Conservation (phyloP, 2,888 invertebrate species). For the Polymixis lichenea region DNA sequence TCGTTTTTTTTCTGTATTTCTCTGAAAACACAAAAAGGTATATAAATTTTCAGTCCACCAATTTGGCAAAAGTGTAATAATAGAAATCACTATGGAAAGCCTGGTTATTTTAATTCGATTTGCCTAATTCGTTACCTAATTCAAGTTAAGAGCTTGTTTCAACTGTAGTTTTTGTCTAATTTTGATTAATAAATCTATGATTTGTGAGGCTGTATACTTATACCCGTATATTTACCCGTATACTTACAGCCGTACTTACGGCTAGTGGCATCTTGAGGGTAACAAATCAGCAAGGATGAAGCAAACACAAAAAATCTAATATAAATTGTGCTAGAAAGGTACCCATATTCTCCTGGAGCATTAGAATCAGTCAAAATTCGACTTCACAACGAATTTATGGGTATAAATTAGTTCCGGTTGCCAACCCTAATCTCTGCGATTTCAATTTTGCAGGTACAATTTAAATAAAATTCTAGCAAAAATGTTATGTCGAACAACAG, state of each 20-base stretch:
- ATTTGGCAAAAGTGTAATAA: background rate
- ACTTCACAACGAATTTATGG: too few species aligned
- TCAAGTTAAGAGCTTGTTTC: background rate
- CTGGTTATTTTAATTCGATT: background rate
- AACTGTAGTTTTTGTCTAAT: background rate
- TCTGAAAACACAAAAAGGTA: background rate
- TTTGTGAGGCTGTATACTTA: background rate
- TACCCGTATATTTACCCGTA: too few species aligned
- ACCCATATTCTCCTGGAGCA: background rate
- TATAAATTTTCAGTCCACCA: background rate
- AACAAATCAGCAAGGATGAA: background rate
- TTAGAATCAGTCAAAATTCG: background rate
- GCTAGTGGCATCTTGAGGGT: background rate
- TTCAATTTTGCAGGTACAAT: slow-evolving; percentile 43
- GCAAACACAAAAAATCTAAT: background rate
- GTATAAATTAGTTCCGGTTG: slow-evolving; percentile 25
- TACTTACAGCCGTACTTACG: too few species aligned
- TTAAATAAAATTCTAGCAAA: slow-evolving; percentile 51
- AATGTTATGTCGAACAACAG: slow-evolving; percentile 36
- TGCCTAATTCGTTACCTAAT: background rate
- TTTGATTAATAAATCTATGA: background rate
- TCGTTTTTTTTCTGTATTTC: background rate
- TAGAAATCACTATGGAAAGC: background rate
- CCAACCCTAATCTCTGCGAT: slow-evolving; percentile 46
- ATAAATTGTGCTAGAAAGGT: background rate